Evolutionary conservation across 1,140 invertebrate species (phyloP).

Genomic region (Drosophila auraria): DNA sequence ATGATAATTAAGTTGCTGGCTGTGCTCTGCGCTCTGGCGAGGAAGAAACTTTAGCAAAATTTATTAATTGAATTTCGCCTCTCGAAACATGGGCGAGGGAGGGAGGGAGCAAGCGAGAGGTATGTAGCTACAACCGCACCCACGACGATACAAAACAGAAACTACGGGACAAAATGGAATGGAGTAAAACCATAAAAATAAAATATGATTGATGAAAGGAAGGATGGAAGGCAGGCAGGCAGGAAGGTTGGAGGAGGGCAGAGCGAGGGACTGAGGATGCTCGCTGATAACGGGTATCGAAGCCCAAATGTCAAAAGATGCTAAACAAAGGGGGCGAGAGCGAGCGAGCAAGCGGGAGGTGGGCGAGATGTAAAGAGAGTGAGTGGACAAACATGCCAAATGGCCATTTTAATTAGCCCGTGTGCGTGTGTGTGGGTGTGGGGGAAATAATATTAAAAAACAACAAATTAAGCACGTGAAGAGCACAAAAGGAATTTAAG

Average conservation of each 20-base stretch:
- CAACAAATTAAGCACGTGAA: slow-evolving; percentile 8
- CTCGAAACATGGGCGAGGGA: neutral
- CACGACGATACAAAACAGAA: slow-evolving; percentile 15
- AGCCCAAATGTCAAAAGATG: slow-evolving; percentile 58
- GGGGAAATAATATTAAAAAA: slow-evolving; percentile 37
- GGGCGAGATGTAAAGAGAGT: slow-evolving; percentile 3
- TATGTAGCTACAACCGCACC: slow-evolving; percentile 25
- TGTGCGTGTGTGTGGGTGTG: neutral
- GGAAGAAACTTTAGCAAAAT: slow-evolving; percentile 58
- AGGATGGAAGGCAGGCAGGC: no score
- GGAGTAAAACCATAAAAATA: slow-evolving; percentile 14
- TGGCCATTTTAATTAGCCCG: slow-evolving; percentile 65
- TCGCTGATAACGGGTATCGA: slow-evolving; percentile 38
- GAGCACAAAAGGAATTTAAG: slow-evolving; percentile 3
- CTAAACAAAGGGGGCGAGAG: slow-evolving; percentile 45
- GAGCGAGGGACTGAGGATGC: neutral
- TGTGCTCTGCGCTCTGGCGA: slow-evolving; percentile 10
- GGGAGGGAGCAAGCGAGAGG: neutral
- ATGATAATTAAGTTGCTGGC: slow-evolving; percentile 69
- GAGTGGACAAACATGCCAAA: slow-evolving; percentile 20
- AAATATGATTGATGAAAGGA: slow-evolving; percentile 42
- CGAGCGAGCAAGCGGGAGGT: neutral
- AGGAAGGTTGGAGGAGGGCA: neutral
- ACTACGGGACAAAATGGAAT: neutral
- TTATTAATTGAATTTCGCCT: slow-evolving; percentile 68